These are phyloP conservation scores for Smithornis capensis DNA, from an alignment of 2,113 vertebrate species.

Conservation along the genomic window DNA sequence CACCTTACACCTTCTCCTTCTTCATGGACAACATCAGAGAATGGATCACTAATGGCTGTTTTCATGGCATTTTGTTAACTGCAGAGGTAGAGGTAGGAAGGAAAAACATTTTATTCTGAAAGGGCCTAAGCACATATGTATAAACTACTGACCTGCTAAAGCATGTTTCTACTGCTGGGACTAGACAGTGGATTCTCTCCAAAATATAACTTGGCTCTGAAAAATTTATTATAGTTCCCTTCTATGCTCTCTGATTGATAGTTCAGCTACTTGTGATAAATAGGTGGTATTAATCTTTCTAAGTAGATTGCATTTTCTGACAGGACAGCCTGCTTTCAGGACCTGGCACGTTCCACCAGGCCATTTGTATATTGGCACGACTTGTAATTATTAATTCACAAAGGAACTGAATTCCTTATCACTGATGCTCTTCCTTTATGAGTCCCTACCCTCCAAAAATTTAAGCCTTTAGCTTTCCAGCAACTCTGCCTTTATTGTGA, in stretches of 20 bases:
- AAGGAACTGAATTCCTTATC: conserved; percentile 31
- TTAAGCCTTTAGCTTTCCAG: conserved; percentile 20
- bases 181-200: neutral
- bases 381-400: neutral
- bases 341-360: neutral
- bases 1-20: neutral
- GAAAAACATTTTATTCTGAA: neutral
- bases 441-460: neutral
- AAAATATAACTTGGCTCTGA: neutral
- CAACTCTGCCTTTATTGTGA: neutral
- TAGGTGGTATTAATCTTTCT: neutral
- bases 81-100: neutral
- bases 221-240: neutral
- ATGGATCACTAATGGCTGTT: neutral
- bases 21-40: neutral
- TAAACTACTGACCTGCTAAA: neutral
- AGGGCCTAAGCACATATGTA: neutral
- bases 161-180: neutral
- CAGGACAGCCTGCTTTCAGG: neutral
- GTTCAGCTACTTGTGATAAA: neutral
- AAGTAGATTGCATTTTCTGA: neutral
- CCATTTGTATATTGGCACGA: neutral
- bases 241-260: neutral
- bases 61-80: neutral
- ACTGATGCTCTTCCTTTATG: conserved; percentile 17